These are phyloP conservation scores for Hofmannophila pseudospretella DNA, from an alignment of 2,888 invertebrate genomes.

Conservation along the genomic window DNA sequence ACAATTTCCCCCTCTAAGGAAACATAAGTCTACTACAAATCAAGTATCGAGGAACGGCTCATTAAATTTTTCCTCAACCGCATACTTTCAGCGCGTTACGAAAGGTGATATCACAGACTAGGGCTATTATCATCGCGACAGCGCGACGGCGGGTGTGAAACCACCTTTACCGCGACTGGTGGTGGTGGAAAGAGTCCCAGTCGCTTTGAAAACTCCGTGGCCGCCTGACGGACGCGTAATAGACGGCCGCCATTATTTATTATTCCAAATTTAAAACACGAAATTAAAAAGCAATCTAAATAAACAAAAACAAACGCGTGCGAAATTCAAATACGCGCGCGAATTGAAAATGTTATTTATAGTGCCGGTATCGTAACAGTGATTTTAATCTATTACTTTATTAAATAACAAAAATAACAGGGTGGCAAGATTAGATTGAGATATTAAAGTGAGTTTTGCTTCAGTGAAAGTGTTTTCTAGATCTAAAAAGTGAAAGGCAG, in stretches of 20 bases:
- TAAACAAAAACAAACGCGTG: constrained; percentile 4
- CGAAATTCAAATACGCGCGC: constrained; percentile 8
- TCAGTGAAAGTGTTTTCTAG: constrained; percentile 63
- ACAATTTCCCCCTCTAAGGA: not conserved
- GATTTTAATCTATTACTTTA: constrained; percentile 7
- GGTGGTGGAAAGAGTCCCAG: constrained; percentile 57
- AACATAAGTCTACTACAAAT: constrained; percentile 1
- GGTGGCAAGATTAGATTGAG: constrained; percentile 7
- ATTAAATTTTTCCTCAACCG: constrained; percentile 50
- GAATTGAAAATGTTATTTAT: constrained; percentile 6
- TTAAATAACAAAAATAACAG: constrained; percentile 8
- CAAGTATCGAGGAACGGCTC: constrained; percentile 20
- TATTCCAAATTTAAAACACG: not conserved
- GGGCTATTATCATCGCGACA: constrained; percentile 47
- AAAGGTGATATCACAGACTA: constrained; percentile 15
- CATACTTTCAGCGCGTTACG: constrained; percentile 40
- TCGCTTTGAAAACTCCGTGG: constrained; percentile 34
- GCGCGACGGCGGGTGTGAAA: constrained; percentile 38
- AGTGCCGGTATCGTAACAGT: constrained; percentile 1
- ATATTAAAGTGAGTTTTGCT: constrained; percentile 15
- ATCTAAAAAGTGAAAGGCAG: constrained; percentile 66
- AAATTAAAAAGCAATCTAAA: not conserved
- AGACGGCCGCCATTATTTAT: not conserved
- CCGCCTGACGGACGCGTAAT: not conserved
- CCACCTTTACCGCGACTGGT: constrained; percentile 44